Base-by-base conservation (phyloP, 1,140 invertebrate species). In the Drosophila teissieri region DNA sequence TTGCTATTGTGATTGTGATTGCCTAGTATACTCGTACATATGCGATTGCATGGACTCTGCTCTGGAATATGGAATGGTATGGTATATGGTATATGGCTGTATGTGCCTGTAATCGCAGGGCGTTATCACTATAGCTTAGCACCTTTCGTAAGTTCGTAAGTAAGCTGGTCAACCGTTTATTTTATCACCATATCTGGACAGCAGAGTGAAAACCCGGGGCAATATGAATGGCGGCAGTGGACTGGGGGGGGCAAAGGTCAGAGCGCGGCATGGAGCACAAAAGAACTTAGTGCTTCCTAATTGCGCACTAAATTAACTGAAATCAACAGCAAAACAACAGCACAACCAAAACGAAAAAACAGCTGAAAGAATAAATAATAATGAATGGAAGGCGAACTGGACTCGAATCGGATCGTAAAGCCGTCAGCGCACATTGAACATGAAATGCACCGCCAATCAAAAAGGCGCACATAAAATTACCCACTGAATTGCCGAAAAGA, bases 361-460 rank as follows among this genome's bases (percentile, higher is more conserved):
- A 60, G 12, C 54, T 34, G 60, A 0, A 17, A 76, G 58, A 68
- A 74, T 81, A 73, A 68, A 78, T 81, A 81, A 67, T 68, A 81
- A 84, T 83, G 76, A 84, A 82, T 85, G 81, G 60, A 80, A 60
- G 40, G 72, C 65, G 45, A 65, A 65, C 40, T 61, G 72, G 54
- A 63, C 73, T 61, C 44, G 57, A 67, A 77, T 78, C 56, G 64
- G 52, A 70, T 72, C 65, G 68, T 72, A 72, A 72, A 72, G 68
- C 65, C 65, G 65, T 56, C 67, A 70, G 67, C 64, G 64, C 19
- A 56, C 64, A 70, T 57, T 49, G 46, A 76, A 88, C 79, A 88
- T 88, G 83, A 88, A 88, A 80, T 73, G 67, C n/a, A 70, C 83
- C 83, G 83, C 83, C 83, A 88, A 88, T 88, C 84, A 89, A 83